These are phyloP conservation scores for Drosophila santomea DNA, from an alignment of 1,140 invertebrate species.

Conservation along the genomic window DNA sequence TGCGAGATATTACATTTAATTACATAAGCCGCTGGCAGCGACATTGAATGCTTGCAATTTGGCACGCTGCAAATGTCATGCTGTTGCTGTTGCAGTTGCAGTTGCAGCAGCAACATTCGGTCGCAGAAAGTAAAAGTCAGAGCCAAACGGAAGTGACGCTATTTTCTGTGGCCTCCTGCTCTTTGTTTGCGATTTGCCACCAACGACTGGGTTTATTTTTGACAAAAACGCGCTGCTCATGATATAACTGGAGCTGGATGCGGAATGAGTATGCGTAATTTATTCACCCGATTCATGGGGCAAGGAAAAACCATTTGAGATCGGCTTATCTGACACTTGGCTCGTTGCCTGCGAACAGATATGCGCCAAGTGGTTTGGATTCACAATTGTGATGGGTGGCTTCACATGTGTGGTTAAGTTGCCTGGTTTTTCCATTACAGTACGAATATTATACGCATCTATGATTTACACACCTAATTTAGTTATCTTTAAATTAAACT, in stretches of 20 bases:
- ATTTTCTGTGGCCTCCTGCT: constrained; percentile 12
- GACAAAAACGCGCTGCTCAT: constrained; percentile 52
- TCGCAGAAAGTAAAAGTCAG: constrained; percentile 72
- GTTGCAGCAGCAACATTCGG: constrained; percentile 14
- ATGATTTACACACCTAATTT: background rate
- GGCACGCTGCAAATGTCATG: constrained; percentile 73
- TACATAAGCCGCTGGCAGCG: constrained; percentile 63
- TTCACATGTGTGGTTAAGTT: constrained; percentile 1
- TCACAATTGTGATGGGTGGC: constrained; percentile 3
- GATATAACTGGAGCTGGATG: constrained; percentile 57
- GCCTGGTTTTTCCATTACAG: background rate
- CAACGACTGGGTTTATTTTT: constrained; percentile 30
- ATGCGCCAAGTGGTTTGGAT: constrained; percentile 29
- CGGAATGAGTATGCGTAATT: constrained; percentile 46
- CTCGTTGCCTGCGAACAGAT: constrained; percentile 8
- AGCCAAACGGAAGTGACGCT: constrained; percentile 64
- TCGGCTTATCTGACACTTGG: constrained; percentile 29
- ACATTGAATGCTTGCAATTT: constrained; percentile 75
- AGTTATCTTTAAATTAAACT: background rate
- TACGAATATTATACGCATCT: background rate
- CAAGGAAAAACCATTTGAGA: constrained; percentile 50
- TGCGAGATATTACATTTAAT: constrained; percentile 41
- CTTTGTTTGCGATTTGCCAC: constrained; percentile 26
- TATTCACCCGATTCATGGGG: constrained; percentile 34
- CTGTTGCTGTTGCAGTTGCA: constrained; percentile 37